A percentile compares a stretch with the other conserved stretches of the same genome.
Evolutionary conservation across 2,888 invertebrate species (phyloP).

Genomic region (Dione vanillae): DNA sequence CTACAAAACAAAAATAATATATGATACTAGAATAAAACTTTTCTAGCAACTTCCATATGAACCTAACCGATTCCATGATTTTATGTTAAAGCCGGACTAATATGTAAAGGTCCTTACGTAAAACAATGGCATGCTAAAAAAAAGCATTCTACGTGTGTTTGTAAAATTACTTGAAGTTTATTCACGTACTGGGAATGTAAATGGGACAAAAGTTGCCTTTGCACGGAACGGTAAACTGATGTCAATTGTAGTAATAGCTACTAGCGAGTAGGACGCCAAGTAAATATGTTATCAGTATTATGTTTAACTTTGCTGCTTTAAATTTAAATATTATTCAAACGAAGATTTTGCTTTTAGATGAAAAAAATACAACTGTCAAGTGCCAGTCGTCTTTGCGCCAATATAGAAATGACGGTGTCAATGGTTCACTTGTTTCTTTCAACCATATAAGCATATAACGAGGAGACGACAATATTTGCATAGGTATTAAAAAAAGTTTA

Average conservation of each 20-base stretch:
- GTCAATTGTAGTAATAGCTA: constrained; percentile 20
- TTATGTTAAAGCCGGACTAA: constrained; percentile 17
- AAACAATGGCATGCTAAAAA: constrained; percentile 31
- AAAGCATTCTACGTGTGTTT: constrained; percentile 15
- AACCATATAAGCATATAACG: too few relatives aligned
- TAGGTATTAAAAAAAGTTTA: too few relatives aligned
- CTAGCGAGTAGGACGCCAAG: too few relatives aligned
- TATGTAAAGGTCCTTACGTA: constrained; percentile 21
- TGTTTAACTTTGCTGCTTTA: not conserved
- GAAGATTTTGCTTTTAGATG: not conserved
- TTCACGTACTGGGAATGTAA: constrained; percentile 14
- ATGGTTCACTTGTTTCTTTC: too few relatives aligned
- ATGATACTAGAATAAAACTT: not conserved
- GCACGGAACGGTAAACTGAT: constrained; percentile 13
- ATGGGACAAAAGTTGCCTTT: constrained; percentile 7
- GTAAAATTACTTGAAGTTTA: constrained; percentile 9
- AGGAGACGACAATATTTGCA: too few relatives aligned
- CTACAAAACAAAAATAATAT: too few relatives aligned
- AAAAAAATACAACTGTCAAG: too few relatives aligned
- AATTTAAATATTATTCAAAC: not conserved
- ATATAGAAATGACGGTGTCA: too few relatives aligned
- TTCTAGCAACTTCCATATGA: not conserved
- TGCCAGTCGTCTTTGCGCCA: too few relatives aligned
- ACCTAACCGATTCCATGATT: not conserved
- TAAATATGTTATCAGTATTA: not conserved